Evolutionary conservation across 2,113 vertebrate species (phyloP), one percentile per base, ranked within the genome.

Genomic region (Strigops habroptila): DNA sequence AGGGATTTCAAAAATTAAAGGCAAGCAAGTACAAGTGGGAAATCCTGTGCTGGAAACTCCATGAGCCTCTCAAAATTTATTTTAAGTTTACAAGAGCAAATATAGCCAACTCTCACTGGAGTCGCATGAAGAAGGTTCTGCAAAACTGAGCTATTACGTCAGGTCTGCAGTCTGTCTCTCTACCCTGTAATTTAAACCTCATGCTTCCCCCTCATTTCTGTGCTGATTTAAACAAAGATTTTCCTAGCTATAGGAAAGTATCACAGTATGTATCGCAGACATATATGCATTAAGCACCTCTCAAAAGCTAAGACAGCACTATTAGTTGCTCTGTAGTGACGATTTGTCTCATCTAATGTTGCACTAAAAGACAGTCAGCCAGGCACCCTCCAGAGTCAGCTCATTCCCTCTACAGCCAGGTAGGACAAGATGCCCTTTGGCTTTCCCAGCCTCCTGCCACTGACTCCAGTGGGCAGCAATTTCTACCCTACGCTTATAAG

Each of bases 161-260:
- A 97, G 89, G 95, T 95, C 95, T 96, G 88, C 92, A 95, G 93
- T 90, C 91, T 95, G 91, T 92, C 91, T 96, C 86, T 87, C 74
- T 85, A 52, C 37, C 59, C 92, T 92, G 86, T 95, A 96, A 96
- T 96, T 96, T 88, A 95, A 97, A 96, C 96, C 95, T 95, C 92
- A 95, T 95, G 91, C 78, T 92, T 88, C n/a, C 63, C 57, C 52
- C 39, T 90, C 65, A 25, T 84, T 91, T 76, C 88, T 93, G 80
- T 18, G 37, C 73, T 78, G 44, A 94, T 78, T 91, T 82, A 83
- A 91, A 87, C 69, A 96, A 84, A 84, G 76, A 49, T 88, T 95
- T 82, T 93, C 92, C 65, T 52, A 87, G 74, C 80, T 82, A 46
- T 53, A 76, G 70, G 83, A 90, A 93, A 94, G 65, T 87, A 91